Percentiles rank a stretch among this genome's conserved stretches.
Conservation (phyloP, 2,797 vertebrate genomes). For the Sebastes goodei region DNA sequence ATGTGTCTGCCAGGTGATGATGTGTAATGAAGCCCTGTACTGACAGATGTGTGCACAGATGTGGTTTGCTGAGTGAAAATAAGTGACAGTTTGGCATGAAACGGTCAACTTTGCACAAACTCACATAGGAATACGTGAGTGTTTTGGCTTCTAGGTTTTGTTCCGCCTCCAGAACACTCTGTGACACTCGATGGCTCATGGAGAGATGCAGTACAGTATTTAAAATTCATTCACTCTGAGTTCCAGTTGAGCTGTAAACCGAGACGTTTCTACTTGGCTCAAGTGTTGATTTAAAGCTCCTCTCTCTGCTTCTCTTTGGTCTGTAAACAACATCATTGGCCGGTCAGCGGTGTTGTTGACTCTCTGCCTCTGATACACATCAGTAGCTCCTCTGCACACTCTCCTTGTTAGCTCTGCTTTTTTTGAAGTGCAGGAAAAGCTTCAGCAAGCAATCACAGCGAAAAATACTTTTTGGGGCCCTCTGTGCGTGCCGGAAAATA, state of each 20-base stretch:
- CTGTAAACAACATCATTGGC: constrained; percentile 37
- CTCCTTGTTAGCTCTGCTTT: constrained; percentile 3
- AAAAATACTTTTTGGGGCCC: background rate
- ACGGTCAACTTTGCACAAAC: background rate
- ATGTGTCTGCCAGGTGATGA: constrained; percentile 51
- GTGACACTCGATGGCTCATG: background rate
- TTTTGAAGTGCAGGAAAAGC: constrained; percentile 3
- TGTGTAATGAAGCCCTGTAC: constrained; percentile 24
- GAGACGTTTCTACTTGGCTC: constrained; percentile 3
- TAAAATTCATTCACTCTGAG: background rate
- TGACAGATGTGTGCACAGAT: constrained; percentile 51
- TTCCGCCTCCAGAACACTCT: background rate
- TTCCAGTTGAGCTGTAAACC: constrained; percentile 8
- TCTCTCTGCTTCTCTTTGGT: constrained; percentile 24
- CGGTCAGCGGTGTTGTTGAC: constrained; percentile 49
- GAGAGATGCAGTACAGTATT: background rate
- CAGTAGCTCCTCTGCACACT: constrained; percentile 30
- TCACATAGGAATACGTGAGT: background rate
- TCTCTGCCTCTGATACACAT: constrained; percentile 49
- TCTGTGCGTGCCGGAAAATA: background rate
- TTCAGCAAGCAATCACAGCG: background rate
- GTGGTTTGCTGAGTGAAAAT: constrained; percentile 7
- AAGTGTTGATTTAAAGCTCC: constrained; percentile 30
- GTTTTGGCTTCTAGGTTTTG: background rate
- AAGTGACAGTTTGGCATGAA: background rate